These are phyloP conservation scores for Lasioglossum albipes DNA, from an alignment of 1,140 invertebrate species.

Conservation along the genomic window DNA sequence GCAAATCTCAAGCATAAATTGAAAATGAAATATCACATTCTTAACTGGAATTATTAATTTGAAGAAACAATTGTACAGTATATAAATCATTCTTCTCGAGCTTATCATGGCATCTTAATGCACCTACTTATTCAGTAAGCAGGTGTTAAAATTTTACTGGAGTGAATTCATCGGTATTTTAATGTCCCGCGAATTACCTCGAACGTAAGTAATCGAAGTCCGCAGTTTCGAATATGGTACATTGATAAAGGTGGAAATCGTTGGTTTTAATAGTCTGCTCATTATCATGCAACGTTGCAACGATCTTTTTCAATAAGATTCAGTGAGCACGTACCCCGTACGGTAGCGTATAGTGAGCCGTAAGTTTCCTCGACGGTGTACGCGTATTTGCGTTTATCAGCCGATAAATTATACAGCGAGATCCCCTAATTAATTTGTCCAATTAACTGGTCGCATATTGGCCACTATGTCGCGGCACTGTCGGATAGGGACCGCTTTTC, in stretches of 20 bases:
- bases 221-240: not conserved
- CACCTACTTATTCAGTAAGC: too few species aligned
- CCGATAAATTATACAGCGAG: constrained; percentile 16
- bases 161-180: too few species aligned
- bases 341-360: not conserved
- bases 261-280: not conserved
- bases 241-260: not conserved
- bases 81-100: too few species aligned
- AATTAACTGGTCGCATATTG: constrained; percentile 26
- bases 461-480: not conserved
- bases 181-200: too few species aligned
- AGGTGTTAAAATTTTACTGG: too few species aligned
- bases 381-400: constrained; percentile 13
- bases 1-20: too few species aligned
- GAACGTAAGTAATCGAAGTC: not conserved
- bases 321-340: not conserved
- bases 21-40: too few species aligned
- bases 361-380: not conserved
- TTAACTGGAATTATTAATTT: too few species aligned
- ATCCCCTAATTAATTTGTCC: constrained; percentile 36
- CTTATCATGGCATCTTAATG: too few species aligned
- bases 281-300: not conserved
- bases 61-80: too few species aligned
- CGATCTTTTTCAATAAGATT: not conserved
- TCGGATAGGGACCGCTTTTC: not conserved